Base-by-base conservation (phyloP, 2,113 vertebrate genomes). In the Heterotis niloticus region DNA sequence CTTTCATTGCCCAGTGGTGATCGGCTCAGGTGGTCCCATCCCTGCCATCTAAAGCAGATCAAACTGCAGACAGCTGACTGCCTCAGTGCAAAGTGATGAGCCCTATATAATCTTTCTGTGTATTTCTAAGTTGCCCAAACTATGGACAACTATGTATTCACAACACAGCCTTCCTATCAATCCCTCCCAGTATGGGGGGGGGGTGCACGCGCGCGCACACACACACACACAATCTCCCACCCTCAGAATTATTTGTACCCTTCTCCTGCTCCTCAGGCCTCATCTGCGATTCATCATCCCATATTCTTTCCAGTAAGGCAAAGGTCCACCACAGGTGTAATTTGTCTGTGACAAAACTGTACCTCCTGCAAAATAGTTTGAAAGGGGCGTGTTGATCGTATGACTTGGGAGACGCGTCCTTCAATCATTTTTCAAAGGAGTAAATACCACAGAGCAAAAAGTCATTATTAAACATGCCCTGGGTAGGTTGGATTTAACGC, bases 381-480 rank as follows among this genome's bases (percentile, higher is more conserved):
- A 75, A 64, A 73, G 77, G 56, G 73, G 60, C 12, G 65, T 62
- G 67, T 78, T 79, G 77, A 76, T 64, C 57, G 66, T 59, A 54
- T 79, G 81, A 82, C 81, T 75, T 72, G 34, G 64, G 71, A 79
- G 71, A 81, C 77, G 29, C 20, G 66, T 67, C 59, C 67, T 76
- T 76, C 77, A 79, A 76, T 79, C 81, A 79, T 69, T 79, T 74
- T 69, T 76, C 57, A 59, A 57, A 75, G 73, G 77, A 28, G 81
- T 68, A 76, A 79, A 82, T 62, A 76, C 71, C 65, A 75, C 34
- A 73, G 70, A 71, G 78, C 11, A 69, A 78, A 65, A 70, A 67
- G 73, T 75, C 51, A 69, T 82, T 64, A 75, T 79, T 71, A 65
- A 79, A 79, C 66, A 14, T 75, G 72, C 77, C 80, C 77, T 71